Conservation (phyloP, 1,140 invertebrate genomes). For the Orchesella cincta region DNA sequence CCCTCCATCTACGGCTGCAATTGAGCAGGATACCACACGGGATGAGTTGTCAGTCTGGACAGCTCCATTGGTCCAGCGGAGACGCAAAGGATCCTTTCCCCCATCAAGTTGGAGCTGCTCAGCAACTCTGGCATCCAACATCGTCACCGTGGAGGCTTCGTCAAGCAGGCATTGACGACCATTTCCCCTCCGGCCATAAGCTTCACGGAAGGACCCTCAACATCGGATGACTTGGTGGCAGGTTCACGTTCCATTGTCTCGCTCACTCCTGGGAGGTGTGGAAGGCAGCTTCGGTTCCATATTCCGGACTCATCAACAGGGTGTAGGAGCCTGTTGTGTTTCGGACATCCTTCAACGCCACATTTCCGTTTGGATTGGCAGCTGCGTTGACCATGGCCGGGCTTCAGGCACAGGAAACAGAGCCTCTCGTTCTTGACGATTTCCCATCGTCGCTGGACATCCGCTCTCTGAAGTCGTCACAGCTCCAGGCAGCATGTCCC, state of each 20-base stretch:
- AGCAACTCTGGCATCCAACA: not conserved
- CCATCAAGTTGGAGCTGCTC: not conserved
- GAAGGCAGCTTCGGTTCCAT: no score
- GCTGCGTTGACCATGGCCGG: not conserved
- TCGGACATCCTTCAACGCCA: slow-evolving; percentile 30
- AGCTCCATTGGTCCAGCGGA: not conserved
- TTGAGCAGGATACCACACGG: not conserved
- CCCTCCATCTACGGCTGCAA: not conserved
- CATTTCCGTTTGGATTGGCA: slow-evolving; percentile 1
- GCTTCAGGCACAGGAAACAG: slow-evolving; percentile 32
- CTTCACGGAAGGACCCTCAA: no score
- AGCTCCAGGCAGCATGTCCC: not conserved
- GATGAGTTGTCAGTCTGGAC: not conserved
- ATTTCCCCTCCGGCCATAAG: no score
- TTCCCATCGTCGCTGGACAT: slow-evolving; percentile 15
- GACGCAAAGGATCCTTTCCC: not conserved
- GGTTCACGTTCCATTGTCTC: no score
- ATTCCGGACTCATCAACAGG: no score
- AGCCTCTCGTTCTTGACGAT: slow-evolving; percentile 8
- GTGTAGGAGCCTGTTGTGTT: no score
- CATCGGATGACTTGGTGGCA: no score
- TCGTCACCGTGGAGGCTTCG: not conserved
- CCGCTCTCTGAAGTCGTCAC: not conserved
- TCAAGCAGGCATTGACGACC: no score
- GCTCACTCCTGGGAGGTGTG: no score